Evolutionary conservation across 1,140 invertebrate species (phyloP).

Genomic region (Rhopalosiphum padi): DNA sequence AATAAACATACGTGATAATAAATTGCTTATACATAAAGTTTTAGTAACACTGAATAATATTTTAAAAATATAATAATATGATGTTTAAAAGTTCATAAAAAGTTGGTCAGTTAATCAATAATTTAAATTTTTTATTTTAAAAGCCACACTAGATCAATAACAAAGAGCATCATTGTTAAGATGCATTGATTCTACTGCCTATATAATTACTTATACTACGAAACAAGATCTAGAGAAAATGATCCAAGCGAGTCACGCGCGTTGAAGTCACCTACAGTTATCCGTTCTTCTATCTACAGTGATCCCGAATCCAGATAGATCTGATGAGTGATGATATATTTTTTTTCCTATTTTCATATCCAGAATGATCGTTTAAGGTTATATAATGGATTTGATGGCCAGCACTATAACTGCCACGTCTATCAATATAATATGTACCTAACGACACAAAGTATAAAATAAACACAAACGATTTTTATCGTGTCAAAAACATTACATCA

Average conservation of each 20-base stretch:
- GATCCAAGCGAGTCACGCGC: background rate
- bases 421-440: background rate
- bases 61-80: background rate
- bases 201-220: background rate
- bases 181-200: background rate
- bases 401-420: background rate
- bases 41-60: background rate
- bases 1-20: background rate
- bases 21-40: background rate
- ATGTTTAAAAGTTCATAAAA: background rate
- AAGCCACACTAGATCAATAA: background rate
- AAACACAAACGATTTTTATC: background rate
- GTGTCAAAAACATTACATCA: constrained; percentile 34
- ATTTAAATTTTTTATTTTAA: background rate
- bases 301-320: background rate
- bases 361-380: background rate
- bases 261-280: background rate
- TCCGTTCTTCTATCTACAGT: background rate
- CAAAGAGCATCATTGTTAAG: background rate
- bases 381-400: constrained; percentile 1
- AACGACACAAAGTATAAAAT: background rate
- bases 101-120: background rate
- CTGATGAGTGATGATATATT: background rate
- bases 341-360: background rate
- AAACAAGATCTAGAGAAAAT: background rate